These are phyloP conservation scores for Otolemur crassicaudatus DNA, from an alignment of 2,797 vertebrate genomes.

Conservation along the genomic window DNA sequence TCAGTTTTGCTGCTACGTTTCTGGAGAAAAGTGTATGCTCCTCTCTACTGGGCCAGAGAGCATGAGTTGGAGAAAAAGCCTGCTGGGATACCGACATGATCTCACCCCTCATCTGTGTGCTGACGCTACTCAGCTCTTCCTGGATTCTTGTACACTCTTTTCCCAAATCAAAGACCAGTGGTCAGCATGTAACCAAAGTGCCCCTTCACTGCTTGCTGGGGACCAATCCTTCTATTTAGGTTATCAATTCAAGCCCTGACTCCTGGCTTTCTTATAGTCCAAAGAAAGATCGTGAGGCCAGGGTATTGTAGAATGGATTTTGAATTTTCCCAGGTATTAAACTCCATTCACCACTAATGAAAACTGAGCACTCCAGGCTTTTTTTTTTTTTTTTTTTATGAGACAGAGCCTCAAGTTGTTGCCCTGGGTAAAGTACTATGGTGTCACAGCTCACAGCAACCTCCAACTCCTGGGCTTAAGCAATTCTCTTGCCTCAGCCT, in stretches of 20 bases:
- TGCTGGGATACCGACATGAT: not conserved
- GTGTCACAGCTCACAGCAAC: too few species aligned
- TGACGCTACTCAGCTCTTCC: not conserved
- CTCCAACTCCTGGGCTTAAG: too few species aligned
- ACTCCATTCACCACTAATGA: not conserved
- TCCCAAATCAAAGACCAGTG: not conserved
- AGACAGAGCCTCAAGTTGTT: too few species aligned
- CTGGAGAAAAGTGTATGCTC: not conserved
- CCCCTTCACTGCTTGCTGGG: not conserved
- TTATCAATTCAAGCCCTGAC: not conserved
- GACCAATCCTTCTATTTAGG: not conserved
- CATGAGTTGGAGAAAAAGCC: not conserved
- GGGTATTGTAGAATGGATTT: not conserved
- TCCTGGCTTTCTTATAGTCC: slow-evolving; percentile 39
- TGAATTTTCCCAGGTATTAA: slow-evolving; percentile 48
- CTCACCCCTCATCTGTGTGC: not conserved
- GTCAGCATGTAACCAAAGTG: not conserved
- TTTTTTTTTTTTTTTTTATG: not conserved
- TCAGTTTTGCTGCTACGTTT: not conserved
- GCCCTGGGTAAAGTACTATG: too few species aligned
- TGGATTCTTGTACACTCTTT: not conserved
- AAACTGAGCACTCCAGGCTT: slow-evolving; percentile 49
- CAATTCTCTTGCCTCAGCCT: too few species aligned
- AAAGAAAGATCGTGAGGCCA: slow-evolving; percentile 33
- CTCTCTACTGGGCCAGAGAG: not conserved